Base-by-base conservation (phyloP, 2,888 invertebrate species). In the Tortrix viridana region DNA sequence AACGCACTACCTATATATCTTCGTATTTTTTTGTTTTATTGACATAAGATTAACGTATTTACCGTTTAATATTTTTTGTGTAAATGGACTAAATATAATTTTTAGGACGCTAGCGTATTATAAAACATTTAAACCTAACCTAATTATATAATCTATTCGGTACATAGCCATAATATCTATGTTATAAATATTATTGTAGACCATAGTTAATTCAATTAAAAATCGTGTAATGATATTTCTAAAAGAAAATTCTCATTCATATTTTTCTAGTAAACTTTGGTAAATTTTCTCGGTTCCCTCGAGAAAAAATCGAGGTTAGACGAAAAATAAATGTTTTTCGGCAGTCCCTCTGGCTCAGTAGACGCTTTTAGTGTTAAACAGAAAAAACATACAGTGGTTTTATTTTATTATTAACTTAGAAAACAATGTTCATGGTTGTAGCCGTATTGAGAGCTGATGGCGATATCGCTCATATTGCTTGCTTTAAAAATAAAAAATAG, bases 301-400 rank as follows among this genome's bases (percentile, higher is more conserved):
- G 22, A n/a, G 38, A 19, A 22, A 41, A 38, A 53, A 6, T 22
- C 16, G n/a, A 14, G 41, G 38, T 20, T 41, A 41, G 20, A 41
- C 22, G 16, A 53, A 41, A 38, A 4, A 53, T 53, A 22, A 53
- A 53, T 9, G 12, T 22, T 41, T 38, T 26, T 22, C 7, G 53
- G 14, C 20, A n/a, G 14, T 41, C 22, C 41, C 41, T 22, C n/a
- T 9, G 16, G 53, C 22, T 3, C 9, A 53, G 37, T 20, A 20
- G 19, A 20, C 19, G 38, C 14, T 14, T 18, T n/a, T 22, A 38
- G 41, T 20, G 9, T 22, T 37, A 37, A 50, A 32, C 32, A 14
- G 32, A 52, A 32, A 18, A 37, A 50, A 53, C 7, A 3, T 22
- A 9, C 12, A 52, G n/a, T 22, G 41, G 22, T 23, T 53, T 22